Evolutionary conservation across 1,140 invertebrate species (phyloP).

Genomic region (Euura saliciscinereae): DNA sequence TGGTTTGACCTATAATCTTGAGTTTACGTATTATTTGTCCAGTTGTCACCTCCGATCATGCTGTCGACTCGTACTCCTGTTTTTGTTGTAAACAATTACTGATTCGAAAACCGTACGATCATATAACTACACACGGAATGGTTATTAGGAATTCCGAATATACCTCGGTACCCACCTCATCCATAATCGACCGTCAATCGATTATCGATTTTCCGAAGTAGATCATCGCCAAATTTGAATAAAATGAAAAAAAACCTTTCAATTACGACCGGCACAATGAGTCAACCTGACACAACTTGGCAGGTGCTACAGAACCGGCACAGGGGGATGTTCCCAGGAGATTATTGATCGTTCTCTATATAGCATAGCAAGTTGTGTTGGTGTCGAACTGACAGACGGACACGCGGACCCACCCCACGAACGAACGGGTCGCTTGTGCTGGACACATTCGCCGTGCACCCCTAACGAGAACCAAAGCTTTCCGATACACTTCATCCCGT

Average conservation of each 20-base stretch:
- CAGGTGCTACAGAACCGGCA: conserved; percentile 23
- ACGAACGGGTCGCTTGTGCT: neutral
- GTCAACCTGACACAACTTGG: conserved; percentile 3
- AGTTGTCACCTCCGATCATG: neutral
- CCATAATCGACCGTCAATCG: no score
- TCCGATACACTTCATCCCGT: neutral
- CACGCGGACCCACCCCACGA: conserved; percentile 19
- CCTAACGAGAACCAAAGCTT: neutral
- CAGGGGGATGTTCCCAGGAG: conserved; percentile 53
- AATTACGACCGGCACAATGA: neutral
- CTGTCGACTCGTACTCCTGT: neutral
- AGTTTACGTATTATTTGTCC: neutral
- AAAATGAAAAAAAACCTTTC: neutral
- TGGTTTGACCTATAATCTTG: conserved; percentile 37
- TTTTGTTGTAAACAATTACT: neutral
- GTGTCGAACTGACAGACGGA: conserved; percentile 22
- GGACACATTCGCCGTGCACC: neutral
- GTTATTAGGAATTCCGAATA: no score
- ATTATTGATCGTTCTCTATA: conserved; percentile 53
- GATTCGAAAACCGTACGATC: neutral
- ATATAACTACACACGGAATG: neutral
- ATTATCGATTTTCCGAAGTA: no score
- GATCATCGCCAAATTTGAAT: no score
- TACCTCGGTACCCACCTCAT: no score
- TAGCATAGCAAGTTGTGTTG: conserved; percentile 22